Base-by-base conservation (phyloP, 1,140 invertebrate species). In the Aphis gossypii region DNA sequence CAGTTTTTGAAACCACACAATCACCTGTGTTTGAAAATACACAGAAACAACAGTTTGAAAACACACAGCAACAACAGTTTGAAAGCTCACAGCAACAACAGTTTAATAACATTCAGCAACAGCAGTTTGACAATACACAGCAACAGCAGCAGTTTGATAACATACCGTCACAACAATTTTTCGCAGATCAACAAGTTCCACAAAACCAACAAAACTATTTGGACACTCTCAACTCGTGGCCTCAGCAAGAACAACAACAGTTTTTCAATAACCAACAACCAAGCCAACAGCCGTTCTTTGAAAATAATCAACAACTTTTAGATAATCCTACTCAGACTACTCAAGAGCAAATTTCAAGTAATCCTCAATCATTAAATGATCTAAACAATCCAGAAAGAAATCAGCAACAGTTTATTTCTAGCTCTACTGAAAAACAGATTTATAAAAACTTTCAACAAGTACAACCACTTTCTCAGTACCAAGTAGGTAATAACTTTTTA, bases 401-500 rank as follows among this genome's bases (percentile, higher is more conserved):
- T 46, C 90, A 92, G 18, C 83, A 91, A 60, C 84, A 94, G 38
- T 93, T 92, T 46, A 44, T 92, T n/a, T 56, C 92, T 5, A 86
- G 92, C 41, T 91, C 91, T 21, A 92, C 82, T 21, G 90, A 87
- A 38, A 94, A 94, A 68, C 54, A 93, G 30, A 51, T 93, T 30
- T 56, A 46, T 76, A 68, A 89, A 82, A 93, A 93, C 38, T 94
- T 94, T 23, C 82, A 94, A 44, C 56, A 93, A 35, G 23, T 94
- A 46, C 90, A 94, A 93, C 90, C 94, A 30, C 84, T 94, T 88
- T 94, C 94, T 5, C 94, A 94, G 84, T 94, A 94, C 41, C 91
- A 94, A 14, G 82, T 54, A 21, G 76, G 76, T 54, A 93, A 93
- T 20, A 93, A 93, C 14, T 54, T 54, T 20, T 48, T 87, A 25